phyloP scores from a whole-genome alignment of 2,113 vertebrate species.

The Pionites leucogaster region DNA sequence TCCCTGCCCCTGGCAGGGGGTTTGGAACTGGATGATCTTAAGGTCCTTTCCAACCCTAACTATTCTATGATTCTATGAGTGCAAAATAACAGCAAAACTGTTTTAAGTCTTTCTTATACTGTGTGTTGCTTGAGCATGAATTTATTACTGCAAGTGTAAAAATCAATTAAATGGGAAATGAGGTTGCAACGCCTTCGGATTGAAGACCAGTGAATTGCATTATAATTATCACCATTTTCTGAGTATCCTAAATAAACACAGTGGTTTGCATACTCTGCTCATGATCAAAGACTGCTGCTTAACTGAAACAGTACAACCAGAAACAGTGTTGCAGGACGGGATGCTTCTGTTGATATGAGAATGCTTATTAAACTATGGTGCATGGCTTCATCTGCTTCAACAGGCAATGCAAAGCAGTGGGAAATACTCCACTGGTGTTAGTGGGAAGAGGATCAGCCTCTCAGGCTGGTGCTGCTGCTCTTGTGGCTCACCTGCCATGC shows the following conservation, averaged over 20 bases:
- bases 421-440: fast-evolving
- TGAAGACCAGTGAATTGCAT: neutral
- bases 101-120: neutral
- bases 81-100: neutral
- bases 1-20: too few species aligned
- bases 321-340: neutral
- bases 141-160: neutral
- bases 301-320: neutral
- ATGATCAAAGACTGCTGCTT: neutral
- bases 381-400: neutral
- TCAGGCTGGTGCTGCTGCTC: neutral
- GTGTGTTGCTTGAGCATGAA: neutral
- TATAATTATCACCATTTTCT: neutral
- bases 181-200: neutral
- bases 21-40: too few species aligned
- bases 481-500: neutral
- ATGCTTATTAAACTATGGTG: fast-evolving
- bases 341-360: neutral
- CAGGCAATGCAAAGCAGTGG: neutral
- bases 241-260: too few species aligned
- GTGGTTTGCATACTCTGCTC: neutral
- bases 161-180: neutral
- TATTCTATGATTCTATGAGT: too few species aligned
- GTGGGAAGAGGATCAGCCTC: neutral
- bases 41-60: too few species aligned